Base-by-base conservation (phyloP, 2,888 invertebrate genomes). In the Hipparchia semele region DNA sequence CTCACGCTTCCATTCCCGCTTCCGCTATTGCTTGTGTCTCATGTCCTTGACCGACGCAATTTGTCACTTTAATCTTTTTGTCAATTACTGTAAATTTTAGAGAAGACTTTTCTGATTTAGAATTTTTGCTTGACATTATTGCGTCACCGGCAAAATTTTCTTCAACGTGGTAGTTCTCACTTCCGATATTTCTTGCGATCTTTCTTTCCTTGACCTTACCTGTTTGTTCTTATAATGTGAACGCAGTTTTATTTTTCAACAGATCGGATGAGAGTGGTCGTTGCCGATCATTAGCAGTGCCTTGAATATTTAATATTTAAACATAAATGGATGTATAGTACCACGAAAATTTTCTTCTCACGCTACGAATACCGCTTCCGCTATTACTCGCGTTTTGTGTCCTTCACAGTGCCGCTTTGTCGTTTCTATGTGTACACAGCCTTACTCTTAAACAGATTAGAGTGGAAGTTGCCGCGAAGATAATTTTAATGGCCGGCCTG, bases 401-500 rank as follows among this genome's bases (percentile, higher is more conserved):
- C 68, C 46, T 68, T 49, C 3, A 7, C 7, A 9, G 58, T 58
- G 45, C 7, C 58, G 56, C 58, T 68, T 46, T 68, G 46, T 68
- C 58, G 58, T 46, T 8, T 60, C 54, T 23, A 65, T 73, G 53
- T 71, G 71, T 54, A 70, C 69, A 49, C 58, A 71, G 71, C 73
- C 78, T 76, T 70, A 74, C n/a, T 62, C 62, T 77, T 80, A 80
- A 82, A 83, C 83, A 88, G 90, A 91, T 92, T 91, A 91, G 90
- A 88, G 83, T 85, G 85, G 89, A 88, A 88, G 83, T 87, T 77
- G 80, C 80, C 77, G 74, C 79, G 81, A 80, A 85, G 77, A 78
- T 90, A 88, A 89, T 86, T 90, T 89, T 89, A 91, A 91, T 89
- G 90, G 87, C 79, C 80, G 79, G 79, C 84, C 86, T 86, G 85